Evolutionary conservation across 35 echinoderm and acorn worm species (phyloP).

Genomic region (Lytechinus pictus): DNA sequence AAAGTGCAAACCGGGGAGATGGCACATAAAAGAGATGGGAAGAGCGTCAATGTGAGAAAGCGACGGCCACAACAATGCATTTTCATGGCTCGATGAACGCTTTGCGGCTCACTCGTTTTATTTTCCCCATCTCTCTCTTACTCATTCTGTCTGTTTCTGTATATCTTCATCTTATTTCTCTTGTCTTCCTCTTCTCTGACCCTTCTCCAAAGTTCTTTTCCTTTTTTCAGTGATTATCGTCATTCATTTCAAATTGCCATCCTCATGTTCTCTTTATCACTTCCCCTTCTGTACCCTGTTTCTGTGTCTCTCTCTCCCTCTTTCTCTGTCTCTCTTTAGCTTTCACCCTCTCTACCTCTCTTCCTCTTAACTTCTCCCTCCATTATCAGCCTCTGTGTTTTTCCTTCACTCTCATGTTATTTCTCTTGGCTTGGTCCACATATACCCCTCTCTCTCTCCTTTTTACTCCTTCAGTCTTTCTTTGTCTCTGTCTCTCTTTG

Average conservation of each 20-base stretch:
- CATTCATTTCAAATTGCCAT: too few relatives aligned
- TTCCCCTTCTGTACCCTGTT: too few relatives aligned
- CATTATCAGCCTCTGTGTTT: too few relatives aligned
- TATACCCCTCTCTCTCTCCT: background rate
- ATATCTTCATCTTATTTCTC: too few relatives aligned
- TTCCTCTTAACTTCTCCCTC: too few relatives aligned
- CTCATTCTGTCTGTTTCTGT: background rate
- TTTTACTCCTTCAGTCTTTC: background rate
- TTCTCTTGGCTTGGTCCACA: background rate
- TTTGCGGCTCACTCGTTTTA: background rate
- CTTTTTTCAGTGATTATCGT: too few relatives aligned
- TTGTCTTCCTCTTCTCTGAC: too few relatives aligned
- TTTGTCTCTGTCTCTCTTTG: background rate
- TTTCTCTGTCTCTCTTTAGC: background rate
- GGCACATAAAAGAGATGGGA: background rate
- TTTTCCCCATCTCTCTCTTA: background rate
- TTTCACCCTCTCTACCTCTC: background rate
- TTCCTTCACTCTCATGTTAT: background rate
- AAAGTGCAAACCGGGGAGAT: background rate
- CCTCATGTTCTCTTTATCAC: too few relatives aligned
- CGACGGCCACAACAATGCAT: background rate
- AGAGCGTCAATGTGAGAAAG: background rate
- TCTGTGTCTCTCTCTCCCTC: background rate
- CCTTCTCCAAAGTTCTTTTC: too few relatives aligned
- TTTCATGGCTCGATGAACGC: background rate